Base-by-base conservation (phyloP, 2,797 vertebrate genomes). In the Agapornis canus region DNA sequence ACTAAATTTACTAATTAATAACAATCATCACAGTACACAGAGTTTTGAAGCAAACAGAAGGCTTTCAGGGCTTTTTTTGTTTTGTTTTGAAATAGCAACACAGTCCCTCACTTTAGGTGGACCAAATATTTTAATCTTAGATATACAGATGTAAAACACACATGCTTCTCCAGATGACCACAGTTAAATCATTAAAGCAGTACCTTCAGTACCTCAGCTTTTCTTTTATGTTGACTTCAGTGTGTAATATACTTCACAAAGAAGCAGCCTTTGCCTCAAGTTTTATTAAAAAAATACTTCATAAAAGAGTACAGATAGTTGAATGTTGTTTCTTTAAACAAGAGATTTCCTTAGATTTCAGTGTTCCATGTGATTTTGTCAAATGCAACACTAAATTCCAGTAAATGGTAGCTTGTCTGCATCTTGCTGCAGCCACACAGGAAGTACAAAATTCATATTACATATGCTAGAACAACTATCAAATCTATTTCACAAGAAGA, bases 391-490 rank as follows among this genome's bases (percentile, higher is more conserved):
- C 31, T 25, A 89, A 66, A 75, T 23, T 3, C 23, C 13, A 35
- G 56, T 22, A 85, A 54, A 1, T 2, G 19, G 14, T 66, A 32
- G 42, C 27, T 56, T 70, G 47, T 23, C 35, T 0, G 0, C 37
- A 56, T 47, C 57, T 31, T 60, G 43, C 39, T 78, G 43, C 35
- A 73, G 42, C 45, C 37, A 37, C 32, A 48, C 22, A 49, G 0
- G n/a, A 84, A 61, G 39, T 11, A 49, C 11, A 82, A 76, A 60
- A 61, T 22, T 65, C 6, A 0, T 16, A n/a, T 39, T 13, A 42
- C 14, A 64, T 0, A 0, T 21, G 57, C n/a, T 9, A 31, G 27
- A 64, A 69, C 11, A 57, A 51, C 9, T 47, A 51, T 20, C 11
- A 48, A 40, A 68, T 6, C 23, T 29, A 5, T 48, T 88, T 56